A percentile compares a stretch with the other conserved stretches of the same genome.
Conservation (phyloP, 1,140 invertebrate genomes). For the Drosophila tristis region DNA sequence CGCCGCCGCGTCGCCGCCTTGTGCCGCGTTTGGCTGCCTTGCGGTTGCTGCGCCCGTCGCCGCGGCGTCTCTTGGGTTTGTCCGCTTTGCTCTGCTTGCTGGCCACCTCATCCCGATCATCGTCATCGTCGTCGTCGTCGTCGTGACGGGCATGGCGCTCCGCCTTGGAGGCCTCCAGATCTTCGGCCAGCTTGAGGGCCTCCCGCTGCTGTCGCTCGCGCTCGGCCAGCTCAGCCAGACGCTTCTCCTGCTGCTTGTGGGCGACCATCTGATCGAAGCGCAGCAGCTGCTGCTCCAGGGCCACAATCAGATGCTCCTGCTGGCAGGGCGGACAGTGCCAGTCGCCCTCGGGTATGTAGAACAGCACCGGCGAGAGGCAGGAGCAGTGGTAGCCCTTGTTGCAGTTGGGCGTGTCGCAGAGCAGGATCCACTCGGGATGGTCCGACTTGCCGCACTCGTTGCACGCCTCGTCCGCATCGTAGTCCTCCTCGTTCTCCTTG, state of each 20-base stretch:
- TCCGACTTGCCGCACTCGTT: conserved; percentile 94
- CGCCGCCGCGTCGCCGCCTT: conserved; percentile 54
- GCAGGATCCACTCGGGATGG: conserved; percentile 97
- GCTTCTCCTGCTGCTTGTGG: conserved; percentile 90
- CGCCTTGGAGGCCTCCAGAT: conserved; percentile 11
- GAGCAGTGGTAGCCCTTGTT: conserved; percentile 97
- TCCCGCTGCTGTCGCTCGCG: conserved; percentile 43
- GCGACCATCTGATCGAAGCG: conserved; percentile 89
- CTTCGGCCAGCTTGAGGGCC: conserved; percentile 39
- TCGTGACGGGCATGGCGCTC: conserved; percentile 30
- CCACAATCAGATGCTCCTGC: conserved; percentile 91
- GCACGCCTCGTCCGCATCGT: conserved; percentile 90
- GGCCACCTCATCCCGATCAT: conserved; percentile 43
- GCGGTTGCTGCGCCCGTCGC: conserved; percentile 75
- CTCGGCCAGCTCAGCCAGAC: conserved; percentile 85
- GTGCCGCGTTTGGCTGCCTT: conserved; percentile 61
- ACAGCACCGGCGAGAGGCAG: conserved; percentile 94
- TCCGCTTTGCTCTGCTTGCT: conserved; percentile 36
- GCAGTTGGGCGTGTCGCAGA: conserved; percentile 93
- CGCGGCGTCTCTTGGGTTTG: conserved; percentile 66
- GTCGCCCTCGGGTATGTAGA: conserved; percentile 97
- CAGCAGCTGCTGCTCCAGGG: conserved; percentile 87
- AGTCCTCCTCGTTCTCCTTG: conserved; percentile 85
- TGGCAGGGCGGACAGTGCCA: conserved; percentile 99
- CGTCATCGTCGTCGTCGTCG: conserved; percentile 44